Evolutionary conservation across 2,797 vertebrate species (phyloP).

Genomic region (Propithecus deckenii): DNA sequence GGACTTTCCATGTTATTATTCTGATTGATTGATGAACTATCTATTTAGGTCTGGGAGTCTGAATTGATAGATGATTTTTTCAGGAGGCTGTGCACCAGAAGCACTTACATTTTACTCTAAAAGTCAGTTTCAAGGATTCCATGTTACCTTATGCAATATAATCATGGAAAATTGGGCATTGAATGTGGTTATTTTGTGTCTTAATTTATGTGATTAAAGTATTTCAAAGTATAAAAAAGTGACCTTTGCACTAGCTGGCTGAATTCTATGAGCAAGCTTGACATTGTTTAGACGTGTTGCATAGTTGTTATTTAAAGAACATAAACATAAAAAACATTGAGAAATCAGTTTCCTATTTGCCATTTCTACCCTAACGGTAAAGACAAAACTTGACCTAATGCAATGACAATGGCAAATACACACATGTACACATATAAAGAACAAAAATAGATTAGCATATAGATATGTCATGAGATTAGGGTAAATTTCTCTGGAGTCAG

Average conservation of each 20-base stretch:
- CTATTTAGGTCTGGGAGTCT: background rate
- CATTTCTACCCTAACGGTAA: background rate
- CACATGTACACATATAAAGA: background rate
- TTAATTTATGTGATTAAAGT: background rate
- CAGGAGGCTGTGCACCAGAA: background rate
- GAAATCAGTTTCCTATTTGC: background rate
- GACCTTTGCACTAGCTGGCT: background rate
- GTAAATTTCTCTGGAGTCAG: background rate
- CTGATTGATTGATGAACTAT: background rate
- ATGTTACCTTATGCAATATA: background rate
- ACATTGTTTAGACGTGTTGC: background rate
- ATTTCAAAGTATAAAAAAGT: background rate
- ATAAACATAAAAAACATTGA: background rate
- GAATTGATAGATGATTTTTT: background rate
- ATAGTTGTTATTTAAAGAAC: background rate
- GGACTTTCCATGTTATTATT: background rate
- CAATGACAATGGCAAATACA: background rate
- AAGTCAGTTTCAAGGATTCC: background rate
- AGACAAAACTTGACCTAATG: background rate
- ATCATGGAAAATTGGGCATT: background rate
- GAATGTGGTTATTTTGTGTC: background rate
- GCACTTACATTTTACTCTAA: background rate
- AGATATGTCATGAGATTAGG: background rate
- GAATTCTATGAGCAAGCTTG: background rate
- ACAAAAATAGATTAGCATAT: background rate